Evolutionary conservation across 2,888 invertebrate species (phyloP).

Genomic region (Ashinkailepas kermadecensis): DNA sequence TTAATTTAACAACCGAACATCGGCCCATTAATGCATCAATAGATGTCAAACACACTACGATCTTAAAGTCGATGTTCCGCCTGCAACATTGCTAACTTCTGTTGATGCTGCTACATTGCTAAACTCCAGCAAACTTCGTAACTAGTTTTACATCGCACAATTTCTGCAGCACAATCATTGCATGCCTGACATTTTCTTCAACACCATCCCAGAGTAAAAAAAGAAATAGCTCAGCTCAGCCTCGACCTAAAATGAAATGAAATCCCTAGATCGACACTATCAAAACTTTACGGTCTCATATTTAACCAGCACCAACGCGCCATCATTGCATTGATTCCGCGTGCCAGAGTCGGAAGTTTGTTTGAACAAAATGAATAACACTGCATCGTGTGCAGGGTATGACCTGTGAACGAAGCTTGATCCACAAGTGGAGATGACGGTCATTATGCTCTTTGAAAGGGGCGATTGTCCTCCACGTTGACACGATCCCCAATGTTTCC

Average conservation of each 20-base stretch:
- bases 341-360: neutral
- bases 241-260: neutral
- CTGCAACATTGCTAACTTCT: neutral
- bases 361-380: neutral
- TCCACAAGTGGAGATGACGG: no score
- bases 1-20: no score
- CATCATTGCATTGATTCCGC: constrained; percentile 7
- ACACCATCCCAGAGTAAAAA: neutral
- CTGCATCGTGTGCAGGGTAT: neutral
- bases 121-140: neutral
- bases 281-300: constrained; percentile 4
- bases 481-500: no score
- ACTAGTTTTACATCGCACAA: neutral
- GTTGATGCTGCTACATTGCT: neutral
- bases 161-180: neutral
- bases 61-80: neutral
- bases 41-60: neutral
- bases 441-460: no score
- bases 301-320: neutral
- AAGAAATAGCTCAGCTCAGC: neutral
- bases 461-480: no score
- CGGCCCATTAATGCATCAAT: neutral
- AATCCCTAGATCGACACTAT: neutral
- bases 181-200: neutral
- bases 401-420: no score